These are phyloP conservation scores for Crypturellus undulatus DNA, from an alignment of 2,113 vertebrate genomes.

Conservation along the genomic window DNA sequence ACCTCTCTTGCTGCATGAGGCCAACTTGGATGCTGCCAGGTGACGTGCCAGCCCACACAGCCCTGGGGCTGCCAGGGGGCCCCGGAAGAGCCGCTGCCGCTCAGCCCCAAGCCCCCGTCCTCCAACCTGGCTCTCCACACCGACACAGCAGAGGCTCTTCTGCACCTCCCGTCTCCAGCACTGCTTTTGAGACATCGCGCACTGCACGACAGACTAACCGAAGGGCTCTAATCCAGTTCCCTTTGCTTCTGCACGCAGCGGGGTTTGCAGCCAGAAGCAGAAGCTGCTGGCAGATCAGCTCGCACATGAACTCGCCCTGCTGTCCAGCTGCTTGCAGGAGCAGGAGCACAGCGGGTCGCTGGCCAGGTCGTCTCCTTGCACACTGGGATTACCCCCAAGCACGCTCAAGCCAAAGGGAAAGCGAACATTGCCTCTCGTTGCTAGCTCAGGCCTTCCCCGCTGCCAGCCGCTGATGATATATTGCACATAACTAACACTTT, in stretches of 20 bases:
- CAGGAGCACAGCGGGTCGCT: background rate
- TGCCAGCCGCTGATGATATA: background rate
- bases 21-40: background rate
- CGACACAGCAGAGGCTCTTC: background rate
- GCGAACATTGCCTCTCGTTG: background rate
- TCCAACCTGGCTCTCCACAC: background rate
- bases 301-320: too few species aligned
- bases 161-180: background rate
- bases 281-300: background rate
- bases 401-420: background rate
- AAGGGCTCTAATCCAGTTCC: background rate
- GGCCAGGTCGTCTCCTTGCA: background rate
- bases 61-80: background rate
- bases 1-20: background rate
- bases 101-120: background rate
- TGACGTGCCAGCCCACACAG: background rate
- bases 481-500: background rate
- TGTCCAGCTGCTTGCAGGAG: background rate
- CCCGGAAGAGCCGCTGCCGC: background rate
- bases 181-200: accelerated
- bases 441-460: background rate
- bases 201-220: background rate
- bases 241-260: background rate
- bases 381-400: background rate
- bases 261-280: background rate